Percentiles rank a stretch among this genome's conserved stretches.
Evolutionary conservation across 2,797 vertebrate species (phyloP).

Genomic region (Synanceia verrucosa): DNA sequence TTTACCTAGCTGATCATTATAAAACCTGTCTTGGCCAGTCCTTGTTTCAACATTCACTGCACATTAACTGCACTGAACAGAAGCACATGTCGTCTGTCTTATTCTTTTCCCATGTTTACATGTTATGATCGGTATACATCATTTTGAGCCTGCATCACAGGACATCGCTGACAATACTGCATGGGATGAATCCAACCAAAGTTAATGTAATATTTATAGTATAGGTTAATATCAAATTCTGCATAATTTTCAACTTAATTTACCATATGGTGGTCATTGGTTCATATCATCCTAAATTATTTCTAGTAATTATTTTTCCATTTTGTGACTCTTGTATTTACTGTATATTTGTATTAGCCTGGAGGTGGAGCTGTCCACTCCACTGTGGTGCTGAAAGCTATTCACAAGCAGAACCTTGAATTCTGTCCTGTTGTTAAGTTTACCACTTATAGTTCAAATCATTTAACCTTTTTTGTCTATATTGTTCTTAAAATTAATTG

Average conservation of each 20-base stretch:
- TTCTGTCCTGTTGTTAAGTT: background rate
- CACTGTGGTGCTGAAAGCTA: conserved; percentile 39
- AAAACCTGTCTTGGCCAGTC: no score
- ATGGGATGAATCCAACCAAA: background rate
- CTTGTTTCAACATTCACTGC: no score
- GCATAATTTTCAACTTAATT: background rate
- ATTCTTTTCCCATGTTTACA: no score
- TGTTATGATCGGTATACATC: no score
- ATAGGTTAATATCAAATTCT: background rate
- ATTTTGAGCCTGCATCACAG: background rate
- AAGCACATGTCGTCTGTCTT: no score
- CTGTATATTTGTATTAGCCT: background rate
- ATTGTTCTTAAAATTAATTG: background rate
- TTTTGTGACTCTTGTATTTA: background rate
- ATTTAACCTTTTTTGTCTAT: background rate
- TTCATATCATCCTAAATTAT: background rate
- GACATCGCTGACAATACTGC: background rate
- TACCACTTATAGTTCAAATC: background rate
- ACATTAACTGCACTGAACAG: no score
- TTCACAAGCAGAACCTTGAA: background rate
- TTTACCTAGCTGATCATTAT: no score
- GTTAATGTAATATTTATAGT: background rate
- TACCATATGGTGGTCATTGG: no score
- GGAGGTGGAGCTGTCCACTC: conserved; percentile 41
- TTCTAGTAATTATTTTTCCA: no score